phyloP scores from a whole-genome alignment of 2,888 invertebrate species.

The Melanargia galathea region DNA sequence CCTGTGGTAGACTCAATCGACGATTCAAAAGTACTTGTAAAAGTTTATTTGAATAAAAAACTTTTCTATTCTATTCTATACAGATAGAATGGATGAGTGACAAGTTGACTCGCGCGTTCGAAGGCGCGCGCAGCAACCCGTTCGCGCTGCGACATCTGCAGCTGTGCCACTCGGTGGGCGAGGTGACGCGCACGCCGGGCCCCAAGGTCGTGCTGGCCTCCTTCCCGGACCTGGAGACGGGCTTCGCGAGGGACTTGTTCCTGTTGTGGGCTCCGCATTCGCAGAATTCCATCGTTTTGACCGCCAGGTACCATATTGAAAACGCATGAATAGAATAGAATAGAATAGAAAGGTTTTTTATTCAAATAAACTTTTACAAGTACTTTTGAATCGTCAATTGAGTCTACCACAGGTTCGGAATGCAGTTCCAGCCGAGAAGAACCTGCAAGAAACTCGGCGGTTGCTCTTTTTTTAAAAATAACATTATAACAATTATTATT shows the following conservation, averaged over 20 bases:
- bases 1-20: too few species aligned
- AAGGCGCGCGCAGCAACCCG: constrained; percentile 95
- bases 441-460: too few species aligned
- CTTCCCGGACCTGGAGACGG: constrained; percentile 96
- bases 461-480: too few species aligned
- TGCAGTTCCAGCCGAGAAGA: too few species aligned
- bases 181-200: constrained; percentile 86
- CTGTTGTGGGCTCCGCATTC: constrained; percentile 95
- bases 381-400: too few species aligned
- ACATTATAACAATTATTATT: too few species aligned
- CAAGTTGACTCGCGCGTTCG: constrained; percentile 95
- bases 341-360: too few species aligned
- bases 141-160: constrained; percentile 97
- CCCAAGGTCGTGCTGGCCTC: constrained; percentile 97
- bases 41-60: too few species aligned
- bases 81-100: constrained; percentile 99
- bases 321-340: too few species aligned
- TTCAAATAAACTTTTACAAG: too few species aligned
- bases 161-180: constrained; percentile 95
- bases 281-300: constrained; percentile 96
- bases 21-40: too few species aligned
- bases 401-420: too few species aligned
- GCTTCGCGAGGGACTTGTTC: constrained; percentile 97
- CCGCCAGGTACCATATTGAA: constrained; percentile 83
- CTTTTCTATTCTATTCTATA: constrained; percentile 32